Evolutionary conservation across 2,888 invertebrate genomes (phyloP), one percentile per base, ranked within the genome.

Genomic region (Clistopyga incitator): DNA sequence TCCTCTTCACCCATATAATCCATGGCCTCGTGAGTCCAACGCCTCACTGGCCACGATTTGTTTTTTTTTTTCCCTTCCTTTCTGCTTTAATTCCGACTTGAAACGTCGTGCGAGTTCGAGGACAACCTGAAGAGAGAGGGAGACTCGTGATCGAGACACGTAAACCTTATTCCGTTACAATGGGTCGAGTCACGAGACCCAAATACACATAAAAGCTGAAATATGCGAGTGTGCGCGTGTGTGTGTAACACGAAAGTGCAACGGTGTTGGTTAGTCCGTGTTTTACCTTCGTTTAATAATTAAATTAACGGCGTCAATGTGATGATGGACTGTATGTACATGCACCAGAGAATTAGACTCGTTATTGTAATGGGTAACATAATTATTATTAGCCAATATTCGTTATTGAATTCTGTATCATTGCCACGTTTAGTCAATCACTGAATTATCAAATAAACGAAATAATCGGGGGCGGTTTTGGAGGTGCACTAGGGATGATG

Each of bases 101-200:
- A 25, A 0, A 68, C 11, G 47, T 50, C 67, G 25, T 23, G 29
- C 8, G 34, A 25, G 18, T 38, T 64, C 64, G 64, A 13, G 42
- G 64, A 42, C 42, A 13, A 42, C 64, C n/a, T n/a, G 4, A 42
- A 65, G 20, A 38, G 13, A 42, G 42, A 8, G 38, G 8, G 6
- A 13, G n/a, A 1, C 59, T 52, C 23, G 25, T 59, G 54, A 45
- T 56, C 56, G 42, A 13, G 23, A 20, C 20, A 18, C 11, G 70
- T 56, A 42, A 71, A 42, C 25, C 54, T 29, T 38, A 38, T 38
- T 18, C 15, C 71, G 3, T 23, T 34, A 13, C 59, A n/a, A 61
- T 42, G 71, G 18, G 59, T 15, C 15, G 6, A 29, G 29, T 56
- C 56, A 47, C 76, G 67, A 67, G 23, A 65, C 38, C 25, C 38